These are phyloP conservation scores for Aurelia sp. DNA, from an alignment of 30 jellyfish, hydroid and myxozoan genomes.

Conservation along the genomic window DNA sequence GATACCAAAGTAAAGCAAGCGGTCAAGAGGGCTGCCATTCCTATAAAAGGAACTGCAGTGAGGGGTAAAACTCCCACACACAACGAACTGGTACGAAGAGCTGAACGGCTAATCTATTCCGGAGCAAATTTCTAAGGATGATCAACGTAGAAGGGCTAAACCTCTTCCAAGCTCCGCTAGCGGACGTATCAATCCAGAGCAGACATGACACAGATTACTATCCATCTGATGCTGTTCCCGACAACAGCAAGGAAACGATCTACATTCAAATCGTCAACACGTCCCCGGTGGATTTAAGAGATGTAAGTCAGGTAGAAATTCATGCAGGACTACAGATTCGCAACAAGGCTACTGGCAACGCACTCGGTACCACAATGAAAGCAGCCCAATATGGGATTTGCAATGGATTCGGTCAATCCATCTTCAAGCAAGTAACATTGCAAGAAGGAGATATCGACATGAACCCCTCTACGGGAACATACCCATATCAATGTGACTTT, in stretches of 20 bases:
- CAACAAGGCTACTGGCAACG: too few species aligned
- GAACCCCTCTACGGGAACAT: constrained; percentile 1
- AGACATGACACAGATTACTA: constrained; percentile 1
- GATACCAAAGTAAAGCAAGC: too few species aligned
- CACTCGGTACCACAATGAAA: too few species aligned
- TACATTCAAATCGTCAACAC: not conserved
- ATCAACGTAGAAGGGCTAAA: not conserved
- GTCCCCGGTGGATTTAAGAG: not conserved
- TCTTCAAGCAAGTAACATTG: constrained; percentile 1
- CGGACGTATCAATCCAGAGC: not conserved
- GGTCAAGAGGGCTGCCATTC: too few species aligned
- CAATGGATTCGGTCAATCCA: not conserved
- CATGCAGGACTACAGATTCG: not conserved
- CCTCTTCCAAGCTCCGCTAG: not conserved
- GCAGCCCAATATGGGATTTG: not conserved
- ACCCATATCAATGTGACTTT: constrained; percentile 3
- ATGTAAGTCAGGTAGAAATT: not conserved
- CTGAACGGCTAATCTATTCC: not conserved
- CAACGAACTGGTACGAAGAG: not conserved
- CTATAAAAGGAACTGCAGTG: too few species aligned
- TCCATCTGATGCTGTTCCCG: constrained; percentile 2
- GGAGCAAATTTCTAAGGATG: constrained; percentile 1
- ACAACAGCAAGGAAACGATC: constrained; percentile 1
- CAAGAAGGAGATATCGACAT: constrained; percentile 7
- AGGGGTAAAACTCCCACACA: not conserved